Conservation (phyloP, 2,113 vertebrate genomes). For the Cranoglanis bouderius region DNA sequence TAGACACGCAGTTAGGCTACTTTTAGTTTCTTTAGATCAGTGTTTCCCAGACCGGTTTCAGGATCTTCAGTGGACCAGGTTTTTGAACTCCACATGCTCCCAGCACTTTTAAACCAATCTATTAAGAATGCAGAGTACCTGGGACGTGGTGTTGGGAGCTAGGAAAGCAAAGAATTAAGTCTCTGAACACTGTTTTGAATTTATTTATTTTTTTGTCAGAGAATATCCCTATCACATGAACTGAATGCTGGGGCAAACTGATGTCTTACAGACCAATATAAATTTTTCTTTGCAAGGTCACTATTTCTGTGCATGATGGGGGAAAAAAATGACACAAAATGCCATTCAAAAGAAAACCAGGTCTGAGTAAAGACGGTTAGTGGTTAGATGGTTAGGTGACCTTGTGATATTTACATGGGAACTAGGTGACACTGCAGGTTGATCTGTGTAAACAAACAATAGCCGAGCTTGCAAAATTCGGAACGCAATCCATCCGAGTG, state of each 20-base stretch:
- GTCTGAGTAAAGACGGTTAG: not conserved
- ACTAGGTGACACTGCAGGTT: constrained; percentile 25
- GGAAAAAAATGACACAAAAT: too few relatives aligned
- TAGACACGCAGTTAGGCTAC: not conserved
- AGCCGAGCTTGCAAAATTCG: not conserved
- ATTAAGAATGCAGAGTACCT: too few relatives aligned
- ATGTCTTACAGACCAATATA: not conserved
- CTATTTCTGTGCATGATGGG: not conserved
- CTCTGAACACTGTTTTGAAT: not conserved
- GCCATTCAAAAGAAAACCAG: not conserved
- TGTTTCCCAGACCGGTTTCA: not conserved
- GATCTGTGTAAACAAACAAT: not conserved
- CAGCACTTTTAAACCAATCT: not conserved
- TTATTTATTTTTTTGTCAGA: not conserved
- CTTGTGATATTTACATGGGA: constrained; percentile 29
- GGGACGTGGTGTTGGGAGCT: not conserved
- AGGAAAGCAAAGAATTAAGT: too few relatives aligned
- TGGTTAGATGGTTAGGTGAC: not conserved
- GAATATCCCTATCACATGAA: not conserved
- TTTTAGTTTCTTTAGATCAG: not conserved
- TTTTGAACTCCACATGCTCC: not conserved
- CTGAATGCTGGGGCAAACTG: not conserved
- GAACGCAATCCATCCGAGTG: not conserved
- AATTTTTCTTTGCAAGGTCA: not conserved
- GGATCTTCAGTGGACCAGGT: not conserved